A percentile compares a stretch with the other conserved stretches of the same genome.
Evolutionary conservation across 2,888 invertebrate genomes (phyloP).

Genomic region (Antitype chi): DNA sequence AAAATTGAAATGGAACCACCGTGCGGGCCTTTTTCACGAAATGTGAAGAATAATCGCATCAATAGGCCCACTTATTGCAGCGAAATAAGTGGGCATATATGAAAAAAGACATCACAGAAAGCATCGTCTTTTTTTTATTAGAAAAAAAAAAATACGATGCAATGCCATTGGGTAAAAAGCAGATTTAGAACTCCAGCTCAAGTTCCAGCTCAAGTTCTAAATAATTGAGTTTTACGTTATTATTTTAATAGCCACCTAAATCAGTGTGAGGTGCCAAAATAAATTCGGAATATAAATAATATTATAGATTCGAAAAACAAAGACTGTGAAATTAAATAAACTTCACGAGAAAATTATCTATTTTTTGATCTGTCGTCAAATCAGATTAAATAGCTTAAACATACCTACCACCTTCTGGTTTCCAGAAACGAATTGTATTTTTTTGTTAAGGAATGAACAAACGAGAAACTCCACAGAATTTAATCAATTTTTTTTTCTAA

Average conservation of each 20-base stretch:
- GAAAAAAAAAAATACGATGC: background rate
- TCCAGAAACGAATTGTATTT: background rate
- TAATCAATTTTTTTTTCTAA: background rate
- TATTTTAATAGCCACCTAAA: background rate
- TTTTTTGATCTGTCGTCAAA: background rate
- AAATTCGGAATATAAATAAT: slow-evolving; percentile 18
- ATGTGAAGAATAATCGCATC: background rate
- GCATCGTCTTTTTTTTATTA: background rate
- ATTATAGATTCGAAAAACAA: background rate
- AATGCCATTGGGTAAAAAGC: background rate
- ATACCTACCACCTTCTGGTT: background rate
- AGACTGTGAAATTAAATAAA: background rate
- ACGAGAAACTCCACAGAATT: background rate
- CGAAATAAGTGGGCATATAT: background rate
- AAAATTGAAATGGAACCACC: background rate
- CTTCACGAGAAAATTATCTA: background rate
- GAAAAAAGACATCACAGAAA: too few species aligned
- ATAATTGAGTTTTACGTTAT: background rate
- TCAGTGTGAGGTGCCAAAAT: background rate
- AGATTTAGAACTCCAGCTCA: background rate
- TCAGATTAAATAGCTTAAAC: background rate
- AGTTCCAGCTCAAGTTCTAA: too few species aligned
- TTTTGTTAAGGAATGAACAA: background rate
- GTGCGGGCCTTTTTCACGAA: background rate
- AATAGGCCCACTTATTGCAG: background rate